Base-by-base conservation (phyloP, 2,888 invertebrate genomes). In the Leptinotarsa tumamoca region DNA sequence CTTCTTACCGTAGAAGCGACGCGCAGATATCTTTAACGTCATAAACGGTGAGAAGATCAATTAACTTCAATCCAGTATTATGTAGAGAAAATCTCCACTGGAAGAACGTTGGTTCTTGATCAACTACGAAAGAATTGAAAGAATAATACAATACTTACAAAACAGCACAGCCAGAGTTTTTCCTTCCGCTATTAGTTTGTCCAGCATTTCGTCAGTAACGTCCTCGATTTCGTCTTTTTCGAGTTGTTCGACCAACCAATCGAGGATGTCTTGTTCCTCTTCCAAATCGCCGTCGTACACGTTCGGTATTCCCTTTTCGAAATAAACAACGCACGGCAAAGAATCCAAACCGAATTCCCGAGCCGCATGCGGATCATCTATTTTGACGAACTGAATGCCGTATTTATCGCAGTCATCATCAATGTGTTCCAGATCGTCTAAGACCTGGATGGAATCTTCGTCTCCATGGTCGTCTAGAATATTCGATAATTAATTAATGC, bases 211-310 rank as follows among this genome's bases (percentile, higher is more conserved):
- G 88, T 97, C 96, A 68, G 96, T 97, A 66, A 97, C 95, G 89
- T 97, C 97, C 90, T 97, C 97, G 83, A 97, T 97, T 90, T 97
- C 97, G 88, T 97, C 97, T 84, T 94, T 95, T 87, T 96, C 96
- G 81, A 96, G 90, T 88, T 97, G 97, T 79, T 93, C 93, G 77
- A 96, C 91, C 52, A 97, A 90, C 97, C 97, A 97, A 85, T 95
- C 95, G 72, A 97, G 89, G 82, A 96, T 95, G 87, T 95, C 94
- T 84, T 96, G 95, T 89, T 96, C 96, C 87, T 96, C 94, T 88
- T 95, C 95, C 82, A 96, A 91, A 88, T 96, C 95, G 83, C 95
- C 97, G 87, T 96, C 96, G 89, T 96, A 97, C 82, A 97, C 92
- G 89, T 96, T 96, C 76, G 97, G 97, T 86, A 97, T 94, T 89